A percentile compares a stretch with the other conserved stretches of the same genome.
Conservation (phyloP, 1,140 invertebrate species). For the Orussus abietinus region DNA sequence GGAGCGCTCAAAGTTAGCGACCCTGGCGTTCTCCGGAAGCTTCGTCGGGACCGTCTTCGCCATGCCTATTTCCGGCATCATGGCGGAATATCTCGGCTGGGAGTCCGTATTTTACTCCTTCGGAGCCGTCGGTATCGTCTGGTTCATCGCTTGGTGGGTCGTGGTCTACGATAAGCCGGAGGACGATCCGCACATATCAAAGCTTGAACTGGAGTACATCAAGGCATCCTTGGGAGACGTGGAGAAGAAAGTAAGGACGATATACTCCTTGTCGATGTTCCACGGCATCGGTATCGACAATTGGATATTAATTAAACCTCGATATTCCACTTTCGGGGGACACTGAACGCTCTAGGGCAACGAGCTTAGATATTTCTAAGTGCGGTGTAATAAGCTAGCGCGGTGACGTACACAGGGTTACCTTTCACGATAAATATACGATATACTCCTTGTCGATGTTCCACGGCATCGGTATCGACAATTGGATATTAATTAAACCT, state of each 20-base stretch:
- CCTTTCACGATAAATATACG: no score
- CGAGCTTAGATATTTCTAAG: no score
- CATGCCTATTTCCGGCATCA: slow-evolving; percentile 69
- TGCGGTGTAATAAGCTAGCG: no score
- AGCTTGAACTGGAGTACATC: slow-evolving; percentile 76
- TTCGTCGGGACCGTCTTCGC: slow-evolving; percentile 79
- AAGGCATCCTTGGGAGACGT: slow-evolving; percentile 41
- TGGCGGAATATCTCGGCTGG: slow-evolving; percentile 76
- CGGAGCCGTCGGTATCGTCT: slow-evolving; percentile 69
- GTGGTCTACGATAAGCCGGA: slow-evolving; percentile 74
- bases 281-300: no score
- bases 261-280: no score
- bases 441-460: no score
- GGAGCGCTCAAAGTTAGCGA: slow-evolving; percentile 74
- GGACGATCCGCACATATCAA: slow-evolving; percentile 69
- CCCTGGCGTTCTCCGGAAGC: slow-evolving; percentile 76
- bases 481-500: no score
- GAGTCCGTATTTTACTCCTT: slow-evolving; percentile 85
- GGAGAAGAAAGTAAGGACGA: slow-evolving; percentile 21
- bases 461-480: no score
- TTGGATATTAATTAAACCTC: no score
- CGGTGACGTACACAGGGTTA: no score
- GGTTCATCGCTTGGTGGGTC: slow-evolving; percentile 67
- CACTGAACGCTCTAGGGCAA: no score
- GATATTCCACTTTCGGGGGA: no score